Conservation (phyloP, 1,140 invertebrate genomes). For the Parapsyche elsis region DNA sequence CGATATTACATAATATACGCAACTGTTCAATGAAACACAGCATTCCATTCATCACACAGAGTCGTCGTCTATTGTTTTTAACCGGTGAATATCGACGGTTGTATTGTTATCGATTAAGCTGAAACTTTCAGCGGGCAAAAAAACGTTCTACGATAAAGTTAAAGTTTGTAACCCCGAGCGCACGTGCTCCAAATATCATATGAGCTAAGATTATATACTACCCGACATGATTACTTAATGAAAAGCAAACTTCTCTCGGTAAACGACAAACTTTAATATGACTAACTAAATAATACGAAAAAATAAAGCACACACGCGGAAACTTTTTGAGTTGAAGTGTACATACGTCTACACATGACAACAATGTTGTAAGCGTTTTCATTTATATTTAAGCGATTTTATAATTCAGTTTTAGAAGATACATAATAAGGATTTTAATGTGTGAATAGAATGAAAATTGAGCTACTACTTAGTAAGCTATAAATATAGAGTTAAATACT, state of each 20-base stretch:
- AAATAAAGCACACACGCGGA: background rate
- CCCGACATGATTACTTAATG: slow-evolving; percentile 39
- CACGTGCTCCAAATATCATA: slow-evolving; percentile 34
- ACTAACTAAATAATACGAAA: slow-evolving; percentile 17
- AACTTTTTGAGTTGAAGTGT: too few relatives aligned
- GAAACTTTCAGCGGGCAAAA: slow-evolving; percentile 23
- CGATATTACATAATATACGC: too few relatives aligned
- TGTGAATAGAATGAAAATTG: too few relatives aligned
- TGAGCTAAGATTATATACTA: slow-evolving; percentile 33
- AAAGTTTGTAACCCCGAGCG: slow-evolving; percentile 38
- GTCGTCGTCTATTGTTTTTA: slow-evolving; percentile 13
- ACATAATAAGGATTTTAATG: too few relatives aligned
- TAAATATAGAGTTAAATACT: too few relatives aligned
- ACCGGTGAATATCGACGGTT: slow-evolving; percentile 2
- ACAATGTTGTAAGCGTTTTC: too few relatives aligned
- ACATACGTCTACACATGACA: too few relatives aligned
- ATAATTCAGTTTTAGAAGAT: too few relatives aligned
- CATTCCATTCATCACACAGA: too few relatives aligned
- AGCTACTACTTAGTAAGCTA: too few relatives aligned
- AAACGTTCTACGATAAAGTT: slow-evolving; percentile 26
- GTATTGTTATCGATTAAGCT: slow-evolving; percentile 37
- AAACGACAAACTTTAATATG: slow-evolving; percentile 30
- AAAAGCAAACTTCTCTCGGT: slow-evolving; percentile 33
- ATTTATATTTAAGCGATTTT: too few relatives aligned
- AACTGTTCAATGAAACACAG: too few relatives aligned